Evolutionary conservation across 2,113 vertebrate species (phyloP).

Genomic region (Xiphophorus couchianus): DNA sequence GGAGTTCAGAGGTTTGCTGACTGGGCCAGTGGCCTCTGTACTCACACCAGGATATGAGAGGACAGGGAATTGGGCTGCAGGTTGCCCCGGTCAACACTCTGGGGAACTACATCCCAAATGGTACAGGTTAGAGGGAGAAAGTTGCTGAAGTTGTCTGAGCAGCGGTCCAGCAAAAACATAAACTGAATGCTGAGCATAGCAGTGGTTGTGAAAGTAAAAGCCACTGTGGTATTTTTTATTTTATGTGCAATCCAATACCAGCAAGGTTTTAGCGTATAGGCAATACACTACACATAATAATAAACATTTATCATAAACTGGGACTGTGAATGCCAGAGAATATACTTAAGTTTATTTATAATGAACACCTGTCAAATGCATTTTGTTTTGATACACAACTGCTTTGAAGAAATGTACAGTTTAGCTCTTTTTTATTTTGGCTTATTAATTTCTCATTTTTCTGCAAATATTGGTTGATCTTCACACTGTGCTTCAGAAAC

Average conservation of each 20-base stretch:
- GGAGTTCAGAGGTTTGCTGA: conserved; percentile 59
- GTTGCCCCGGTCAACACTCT: conserved; percentile 43
- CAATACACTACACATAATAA: neutral
- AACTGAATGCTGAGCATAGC: neutral
- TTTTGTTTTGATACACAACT: neutral
- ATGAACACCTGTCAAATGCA: neutral
- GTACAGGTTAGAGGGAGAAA: neutral
- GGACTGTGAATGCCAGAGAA: neutral
- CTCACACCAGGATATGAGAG: conserved; percentile 50
- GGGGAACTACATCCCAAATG: conserved; percentile 30
- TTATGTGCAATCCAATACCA: conserved; percentile 8
- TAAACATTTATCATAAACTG: neutral
- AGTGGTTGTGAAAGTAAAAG: neutral
- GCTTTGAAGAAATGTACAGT: no score
- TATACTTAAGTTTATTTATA: neutral
- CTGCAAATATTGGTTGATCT: no score
- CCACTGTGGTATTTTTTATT: neutral
- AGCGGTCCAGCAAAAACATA: neutral
- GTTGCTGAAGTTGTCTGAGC: neutral
- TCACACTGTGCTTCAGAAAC: no score
- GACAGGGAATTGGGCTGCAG: conserved; percentile 50
- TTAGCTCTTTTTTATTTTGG: no score
- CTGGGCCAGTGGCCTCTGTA: conserved; percentile 41
- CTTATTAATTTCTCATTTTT: no score
- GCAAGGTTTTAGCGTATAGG: neutral